Base-by-base conservation (phyloP, 2,797 vertebrate species). In the Vireo griseus region DNA sequence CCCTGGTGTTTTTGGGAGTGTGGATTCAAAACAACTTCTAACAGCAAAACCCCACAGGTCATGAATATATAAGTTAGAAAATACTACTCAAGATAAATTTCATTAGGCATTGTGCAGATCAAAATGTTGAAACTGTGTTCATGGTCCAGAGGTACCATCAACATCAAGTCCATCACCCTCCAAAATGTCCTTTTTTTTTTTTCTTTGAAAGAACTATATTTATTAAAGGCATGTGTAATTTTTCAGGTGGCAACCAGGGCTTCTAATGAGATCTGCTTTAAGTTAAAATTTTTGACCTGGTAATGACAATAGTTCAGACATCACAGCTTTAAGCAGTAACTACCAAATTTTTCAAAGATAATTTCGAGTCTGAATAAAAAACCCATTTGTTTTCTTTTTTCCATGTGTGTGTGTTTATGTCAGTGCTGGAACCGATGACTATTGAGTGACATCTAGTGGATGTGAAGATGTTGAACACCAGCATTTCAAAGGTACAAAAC, bases 381-480 rank as follows among this genome's bases (percentile, higher is more conserved):
- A 11, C 26, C 4, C 5, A 51, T 54, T 45, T 52, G 6, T 47
- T 58, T 26, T 35, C 8, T 14, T 35, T 76, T 71, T 20, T 7
- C 3, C 28, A 20, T 29, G 4, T 6, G 1, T 29, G 7, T 47
- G 31, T 40, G 9, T 67, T 35, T 24, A 6, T 67, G 37, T 75
- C 18, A 51, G 2, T 45, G 17, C 29, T 92, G n/a, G n/a, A 58
- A 92, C 78, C 55, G 50, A 31, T 94, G 88, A 96, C 83, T 95
- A 25, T 80, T 90, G 86, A 95, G 94, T 96, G 97, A 97, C 98
- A 98, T 97, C 97, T 98, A 97, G 97, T 97, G 97, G 97, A 80
- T 37, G 9, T 40, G 72, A 10, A 45, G 29, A 8, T 55, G 51
- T 12, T 65, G 44, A 93, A 95, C 75, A 47, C 1, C 59, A 76